phyloP scores from a whole-genome alignment of 1,140 invertebrate species.

The Drosophila bocqueti region DNA sequence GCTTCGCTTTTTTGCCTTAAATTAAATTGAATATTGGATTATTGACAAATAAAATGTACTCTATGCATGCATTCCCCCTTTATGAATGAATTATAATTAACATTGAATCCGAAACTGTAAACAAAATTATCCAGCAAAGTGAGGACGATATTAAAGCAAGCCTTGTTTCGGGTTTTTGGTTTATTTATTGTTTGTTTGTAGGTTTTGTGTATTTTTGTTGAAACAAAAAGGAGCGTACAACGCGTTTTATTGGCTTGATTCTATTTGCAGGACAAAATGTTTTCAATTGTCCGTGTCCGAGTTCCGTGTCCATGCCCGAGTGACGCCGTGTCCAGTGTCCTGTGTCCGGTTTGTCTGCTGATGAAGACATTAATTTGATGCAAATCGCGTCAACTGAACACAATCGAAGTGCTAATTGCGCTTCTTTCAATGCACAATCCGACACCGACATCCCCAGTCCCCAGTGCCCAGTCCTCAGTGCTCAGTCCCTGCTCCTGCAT shows the following conservation, averaged over 20 bases:
- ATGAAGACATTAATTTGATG: conserved; percentile 84
- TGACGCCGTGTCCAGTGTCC: neutral
- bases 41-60: neutral
- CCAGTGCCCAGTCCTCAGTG: no score
- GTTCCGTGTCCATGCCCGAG: neutral
- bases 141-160: conserved; percentile 5
- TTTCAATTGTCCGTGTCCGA: conserved; percentile 37
- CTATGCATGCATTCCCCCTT: neutral
- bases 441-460: conserved; percentile 18
- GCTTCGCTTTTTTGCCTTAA: neutral
- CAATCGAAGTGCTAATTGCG: conserved; percentile 83
- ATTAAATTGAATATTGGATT: neutral
- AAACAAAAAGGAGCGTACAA: neutral
- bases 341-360: conserved; percentile 60
- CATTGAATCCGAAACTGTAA: conserved; percentile 14
- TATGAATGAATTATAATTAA: conserved; percentile 10
- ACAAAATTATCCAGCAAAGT: conserved; percentile 13
- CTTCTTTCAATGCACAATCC: conserved; percentile 71
- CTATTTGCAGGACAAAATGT: conserved; percentile 37
- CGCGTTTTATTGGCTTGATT: conserved; percentile 20
- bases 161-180: neutral
- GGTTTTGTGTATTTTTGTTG: neutral
- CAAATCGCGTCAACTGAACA: conserved; percentile 79
- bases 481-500: neutral
- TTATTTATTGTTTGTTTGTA: neutral